Conservation (phyloP, 2,888 invertebrate species). For the Dynastes tityus region DNA sequence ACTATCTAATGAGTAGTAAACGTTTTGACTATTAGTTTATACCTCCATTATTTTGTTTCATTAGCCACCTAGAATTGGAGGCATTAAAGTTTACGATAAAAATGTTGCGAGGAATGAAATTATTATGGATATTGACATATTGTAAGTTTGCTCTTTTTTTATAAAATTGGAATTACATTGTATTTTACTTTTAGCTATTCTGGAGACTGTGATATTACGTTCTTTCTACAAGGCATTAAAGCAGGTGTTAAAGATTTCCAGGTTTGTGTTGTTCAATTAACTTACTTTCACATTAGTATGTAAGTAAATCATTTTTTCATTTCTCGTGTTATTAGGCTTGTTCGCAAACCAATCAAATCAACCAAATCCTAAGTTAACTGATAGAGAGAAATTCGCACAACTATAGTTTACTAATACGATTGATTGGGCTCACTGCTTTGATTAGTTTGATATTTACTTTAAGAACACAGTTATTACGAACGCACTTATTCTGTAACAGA, state of each 20-base stretch:
- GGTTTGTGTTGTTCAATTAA: slow-evolving; percentile 67
- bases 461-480: too few species aligned
- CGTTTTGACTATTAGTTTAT: slow-evolving; percentile 1
- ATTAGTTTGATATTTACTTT: too few species aligned
- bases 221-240: slow-evolving; percentile 87
- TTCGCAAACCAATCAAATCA: too few species aligned
- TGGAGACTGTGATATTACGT: slow-evolving; percentile 96
- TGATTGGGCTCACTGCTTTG: too few species aligned
- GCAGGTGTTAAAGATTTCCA: slow-evolving; percentile 89
- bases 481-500: too few species aligned
- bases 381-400: too few species aligned
- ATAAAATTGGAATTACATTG: slow-evolving; percentile 14
- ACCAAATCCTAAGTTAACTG: too few species aligned
- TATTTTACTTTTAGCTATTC: slow-evolving; percentile 81
- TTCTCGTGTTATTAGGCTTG: too few species aligned
- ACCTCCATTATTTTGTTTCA: slow-evolving; percentile 21
- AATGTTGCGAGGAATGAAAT: slow-evolving; percentile 95
- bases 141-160: slow-evolving; percentile 75
- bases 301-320: background rate
- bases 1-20: background rate
- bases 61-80: slow-evolving; percentile 93
- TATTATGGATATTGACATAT: slow-evolving; percentile 96
- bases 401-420: too few species aligned
- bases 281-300: background rate
- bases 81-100: slow-evolving; percentile 97